These are phyloP conservation scores for Oedothorax gibbosus DNA, from an alignment of 1,140 invertebrate genomes.

Conservation along the genomic window DNA sequence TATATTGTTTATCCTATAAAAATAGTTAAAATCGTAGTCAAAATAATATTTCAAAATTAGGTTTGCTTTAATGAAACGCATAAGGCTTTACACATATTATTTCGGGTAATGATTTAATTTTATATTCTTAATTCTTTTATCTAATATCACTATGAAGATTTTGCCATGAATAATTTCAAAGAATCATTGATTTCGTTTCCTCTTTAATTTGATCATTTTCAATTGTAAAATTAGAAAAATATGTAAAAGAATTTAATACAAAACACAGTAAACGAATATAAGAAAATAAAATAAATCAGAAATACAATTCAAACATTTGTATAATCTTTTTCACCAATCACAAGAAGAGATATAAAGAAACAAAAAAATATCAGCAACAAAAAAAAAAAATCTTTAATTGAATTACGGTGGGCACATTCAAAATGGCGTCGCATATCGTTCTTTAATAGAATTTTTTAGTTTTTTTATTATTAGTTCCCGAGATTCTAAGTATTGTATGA, in stretches of 20 bases:
- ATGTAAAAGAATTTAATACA: conserved; percentile 29
- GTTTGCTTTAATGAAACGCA: too few relatives aligned
- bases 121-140: too few relatives aligned
- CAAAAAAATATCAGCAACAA: background rate
- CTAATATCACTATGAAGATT: background rate
- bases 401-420: conserved; percentile 39
- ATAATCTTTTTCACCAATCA: background rate
- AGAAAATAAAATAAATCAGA: conserved; percentile 35
- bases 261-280: conserved; percentile 15
- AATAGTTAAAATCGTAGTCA: too few relatives aligned
- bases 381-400: conserved; percentile 48
- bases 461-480: conserved; percentile 55
- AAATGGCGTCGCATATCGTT: conserved; percentile 47
- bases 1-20: too few relatives aligned
- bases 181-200: conserved; percentile 38
- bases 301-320: conserved; percentile 49
- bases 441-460: conserved; percentile 52
- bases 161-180: background rate
- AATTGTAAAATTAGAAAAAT: too few relatives aligned
- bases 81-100: too few relatives aligned
- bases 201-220: background rate
- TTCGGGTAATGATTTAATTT: too few relatives aligned
- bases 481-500: conserved; percentile 27
- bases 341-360: conserved; percentile 41
- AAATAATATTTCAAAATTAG: too few relatives aligned